phyloP scores from a whole-genome alignment of 2,113 vertebrate genomes.

The Percina caprodes region DNA sequence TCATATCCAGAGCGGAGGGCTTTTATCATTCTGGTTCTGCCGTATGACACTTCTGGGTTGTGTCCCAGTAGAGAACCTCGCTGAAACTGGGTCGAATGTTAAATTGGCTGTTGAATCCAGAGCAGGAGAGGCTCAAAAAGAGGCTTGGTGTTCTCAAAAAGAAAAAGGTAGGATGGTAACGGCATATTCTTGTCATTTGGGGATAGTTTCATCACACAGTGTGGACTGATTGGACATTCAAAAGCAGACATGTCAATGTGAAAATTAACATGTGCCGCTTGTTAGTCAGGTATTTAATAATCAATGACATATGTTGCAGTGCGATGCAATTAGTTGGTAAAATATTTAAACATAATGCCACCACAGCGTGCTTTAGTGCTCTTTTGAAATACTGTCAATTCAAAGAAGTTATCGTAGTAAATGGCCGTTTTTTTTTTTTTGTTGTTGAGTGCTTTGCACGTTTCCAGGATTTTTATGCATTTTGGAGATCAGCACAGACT shows the following conservation, averaged over 20 bases:
- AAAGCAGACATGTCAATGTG: slow-evolving; percentile 33
- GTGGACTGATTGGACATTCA: slow-evolving; percentile 26
- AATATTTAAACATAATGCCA: slow-evolving; percentile 27
- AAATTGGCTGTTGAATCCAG: slow-evolving; percentile 78
- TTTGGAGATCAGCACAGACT: slow-evolving; percentile 46
- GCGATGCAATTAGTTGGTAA: slow-evolving; percentile 21
- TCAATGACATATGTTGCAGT: slow-evolving; percentile 17
- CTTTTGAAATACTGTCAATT: slow-evolving; percentile 25
- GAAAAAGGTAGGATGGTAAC: slow-evolving; percentile 49
- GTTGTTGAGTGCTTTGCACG: slow-evolving; percentile 41
- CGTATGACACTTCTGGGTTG: slow-evolving; percentile 86
- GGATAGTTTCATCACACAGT: slow-evolving; percentile 34
- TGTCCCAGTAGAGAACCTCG: slow-evolving; percentile 80
- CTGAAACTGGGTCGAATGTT: slow-evolving; percentile 84
- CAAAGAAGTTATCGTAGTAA: slow-evolving; percentile 25
- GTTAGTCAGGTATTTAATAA: slow-evolving; percentile 30
- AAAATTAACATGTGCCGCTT: slow-evolving; percentile 24
- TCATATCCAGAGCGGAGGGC: slow-evolving; percentile 61
- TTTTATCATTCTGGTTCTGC: slow-evolving; percentile 80
- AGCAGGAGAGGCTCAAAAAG: slow-evolving; percentile 67
- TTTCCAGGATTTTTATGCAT: slow-evolving; percentile 41
- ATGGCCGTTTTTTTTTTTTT: slow-evolving; percentile 6
- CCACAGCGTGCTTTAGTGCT: background rate
- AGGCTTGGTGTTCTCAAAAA: slow-evolving; percentile 57
- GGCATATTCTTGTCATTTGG: slow-evolving; percentile 29